These are phyloP conservation scores for Centruroides sculpturatus DNA, from an alignment of 1,140 invertebrate genomes.

Conservation along the genomic window DNA sequence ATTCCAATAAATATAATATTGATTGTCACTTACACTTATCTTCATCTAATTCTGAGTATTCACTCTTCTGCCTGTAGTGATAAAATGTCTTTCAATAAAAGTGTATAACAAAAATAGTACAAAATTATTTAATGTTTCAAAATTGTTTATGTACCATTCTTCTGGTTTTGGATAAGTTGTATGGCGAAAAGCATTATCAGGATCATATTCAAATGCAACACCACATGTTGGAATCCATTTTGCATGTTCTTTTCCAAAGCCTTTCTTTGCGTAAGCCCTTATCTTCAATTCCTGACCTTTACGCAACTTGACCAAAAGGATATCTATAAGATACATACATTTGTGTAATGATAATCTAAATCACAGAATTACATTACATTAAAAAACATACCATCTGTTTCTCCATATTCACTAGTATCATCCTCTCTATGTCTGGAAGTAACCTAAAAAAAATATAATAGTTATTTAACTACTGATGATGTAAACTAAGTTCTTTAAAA, in stretches of 20 bases:
- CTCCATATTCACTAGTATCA: constrained; percentile 81
- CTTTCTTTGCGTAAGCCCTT: constrained; percentile 81
- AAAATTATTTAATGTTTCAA: not conserved
- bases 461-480: no score
- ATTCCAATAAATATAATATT: no score
- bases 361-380: constrained; percentile 9
- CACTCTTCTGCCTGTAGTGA: constrained; percentile 66
- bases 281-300: constrained; percentile 96
- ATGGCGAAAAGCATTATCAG: constrained; percentile 93
- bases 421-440: constrained; percentile 81
- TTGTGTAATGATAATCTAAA: not conserved
- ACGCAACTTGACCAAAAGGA: constrained; percentile 91
- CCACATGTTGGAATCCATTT: constrained; percentile 99
- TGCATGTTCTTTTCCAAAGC: constrained; percentile 97
- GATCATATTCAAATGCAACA: constrained; percentile 98
- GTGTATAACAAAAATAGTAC: no score
- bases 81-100: not conserved
- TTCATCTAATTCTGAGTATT: constrained; percentile 85
- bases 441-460: constrained; percentile 29
- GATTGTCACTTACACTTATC: constrained; percentile 54
- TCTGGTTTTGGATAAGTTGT: constrained; percentile 94
- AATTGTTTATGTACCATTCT: constrained; percentile 56
- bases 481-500: no score
- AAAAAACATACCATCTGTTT: constrained; percentile 52
- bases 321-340: constrained; percentile 40